Evolutionary conservation across 2,797 vertebrate genomes (phyloP), one percentile per base, ranked within the genome.

Genomic region (Gymnopithys bicolor): DNA sequence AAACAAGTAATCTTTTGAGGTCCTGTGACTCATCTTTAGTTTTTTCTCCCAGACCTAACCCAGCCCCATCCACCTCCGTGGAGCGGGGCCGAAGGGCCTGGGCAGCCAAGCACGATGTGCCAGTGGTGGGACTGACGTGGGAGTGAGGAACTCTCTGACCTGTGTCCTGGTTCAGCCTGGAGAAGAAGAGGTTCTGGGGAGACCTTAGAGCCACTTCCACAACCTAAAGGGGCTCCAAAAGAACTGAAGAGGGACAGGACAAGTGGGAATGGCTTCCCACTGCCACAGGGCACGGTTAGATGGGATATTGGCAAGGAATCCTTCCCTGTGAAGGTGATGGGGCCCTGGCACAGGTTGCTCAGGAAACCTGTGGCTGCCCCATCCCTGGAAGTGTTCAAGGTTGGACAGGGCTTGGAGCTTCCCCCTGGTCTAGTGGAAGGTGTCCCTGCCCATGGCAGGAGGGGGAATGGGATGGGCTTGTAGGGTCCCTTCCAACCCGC

Each of bases 51-150:
- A 37, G 37, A 37, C 37, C 37, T 37, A 37, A 37, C 37, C 37
- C 37, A 37, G 37, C 37, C 37, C 37, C 48, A 4, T 79, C 75
- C 79, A 22, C 59, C 79, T 58, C 58, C 0, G 0, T 63, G 86
- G 53, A 25, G 77, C 1, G 0, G 49, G 66, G 84, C 59, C 28
- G 63, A 35, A 67, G 66, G 80, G 71, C 74, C 46, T 19, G 68
- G 3, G 6, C 4, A 3, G 73, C 51, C 7, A 1, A 55, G 32
- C 8, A 32, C 41, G 14, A 35, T 0, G 0, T 48, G 53, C 9
- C 0, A 0, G 3, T 18, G 21, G 3, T 30, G 23, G 71, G 91
- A 52, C 73, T 90, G 81, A 70, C 63, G 71, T 83, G 64, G 87
- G 7, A 60, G 59, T 32, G 46, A 84, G 71, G 77, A 70, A 11